Percentiles rank a stretch among this genome's conserved stretches.
Evolutionary conservation across 2,113 vertebrate species (phyloP).

Genomic region (Prionailurus viverrinus): DNA sequence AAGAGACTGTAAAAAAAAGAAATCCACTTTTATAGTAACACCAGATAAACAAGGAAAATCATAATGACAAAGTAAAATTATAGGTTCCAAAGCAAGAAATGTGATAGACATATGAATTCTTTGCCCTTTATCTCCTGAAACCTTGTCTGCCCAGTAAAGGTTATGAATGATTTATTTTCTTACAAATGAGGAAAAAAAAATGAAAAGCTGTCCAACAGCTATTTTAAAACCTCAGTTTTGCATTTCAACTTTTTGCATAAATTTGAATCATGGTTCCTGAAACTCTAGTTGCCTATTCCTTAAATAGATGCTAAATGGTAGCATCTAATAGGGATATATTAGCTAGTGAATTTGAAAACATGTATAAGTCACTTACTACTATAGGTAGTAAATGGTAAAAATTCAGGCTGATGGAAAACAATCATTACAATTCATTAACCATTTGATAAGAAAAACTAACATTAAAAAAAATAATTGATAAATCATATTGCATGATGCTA

Average conservation of each 20-base stretch:
- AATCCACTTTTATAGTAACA: neutral
- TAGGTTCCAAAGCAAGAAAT: neutral
- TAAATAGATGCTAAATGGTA: conserved; percentile 28
- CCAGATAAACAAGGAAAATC: neutral
- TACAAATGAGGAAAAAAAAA: conserved; percentile 13
- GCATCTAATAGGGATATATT: neutral
- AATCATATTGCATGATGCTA: neutral
- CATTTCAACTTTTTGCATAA: neutral
- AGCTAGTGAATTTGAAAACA: conserved; percentile 26
- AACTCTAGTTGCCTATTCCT: neutral
- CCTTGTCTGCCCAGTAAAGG: neutral
- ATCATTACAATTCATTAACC: neutral
- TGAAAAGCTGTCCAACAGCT: neutral
- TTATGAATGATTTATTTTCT: conserved; percentile 11
- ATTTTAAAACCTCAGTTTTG: neutral
- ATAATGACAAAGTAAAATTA: neutral
- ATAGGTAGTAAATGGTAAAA: neutral
- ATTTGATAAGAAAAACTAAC: conserved; percentile 31
- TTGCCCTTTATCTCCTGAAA: neutral
- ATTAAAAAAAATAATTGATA: neutral
- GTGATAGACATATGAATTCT: neutral
- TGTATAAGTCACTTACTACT: conserved; percentile 48
- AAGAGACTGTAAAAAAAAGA: neutral
- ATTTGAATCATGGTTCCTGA: neutral
- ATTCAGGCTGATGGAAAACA: neutral